phyloP scores from a whole-genome alignment of 2,888 invertebrate species.

The Conchocele bisecta region DNA sequence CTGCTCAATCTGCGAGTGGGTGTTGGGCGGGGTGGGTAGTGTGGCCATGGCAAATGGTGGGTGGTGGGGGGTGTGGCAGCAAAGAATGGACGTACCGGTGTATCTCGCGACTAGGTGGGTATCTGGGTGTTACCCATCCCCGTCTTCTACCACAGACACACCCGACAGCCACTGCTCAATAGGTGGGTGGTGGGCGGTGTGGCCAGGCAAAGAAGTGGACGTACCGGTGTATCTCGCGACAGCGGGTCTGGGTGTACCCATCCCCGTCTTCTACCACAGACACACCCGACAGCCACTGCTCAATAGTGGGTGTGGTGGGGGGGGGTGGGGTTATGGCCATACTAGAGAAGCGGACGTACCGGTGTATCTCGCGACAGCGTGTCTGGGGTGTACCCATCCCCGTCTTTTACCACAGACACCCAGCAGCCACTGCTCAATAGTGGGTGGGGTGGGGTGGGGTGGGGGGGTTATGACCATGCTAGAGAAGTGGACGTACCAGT shows the following conservation, averaged over 20 bases:
- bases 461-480: slow-evolving; percentile 86
- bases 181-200: too few relatives aligned
- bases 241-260: slow-evolving; percentile 98
- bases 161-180: slow-evolving; percentile 73
- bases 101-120: slow-evolving; percentile 96
- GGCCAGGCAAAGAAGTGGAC: too few relatives aligned
- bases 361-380: slow-evolving; percentile 99
- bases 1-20: slow-evolving; percentile 83
- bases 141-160: slow-evolving; percentile 87
- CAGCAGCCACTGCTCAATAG: too few relatives aligned
- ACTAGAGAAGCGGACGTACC: slow-evolving; percentile 92
- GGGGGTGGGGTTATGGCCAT: slow-evolving; percentile 85
- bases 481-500: slow-evolving; percentile 95
- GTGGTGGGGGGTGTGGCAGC: too few relatives aligned
- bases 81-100: slow-evolving; percentile 97
- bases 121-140: slow-evolving; percentile 99
- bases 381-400: slow-evolving; percentile 99
- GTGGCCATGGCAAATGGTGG: too few relatives aligned
- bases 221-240: slow-evolving; percentile 99
- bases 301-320: too few relatives aligned
- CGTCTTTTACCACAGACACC: slow-evolving; percentile 90
- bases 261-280: slow-evolving; percentile 92
- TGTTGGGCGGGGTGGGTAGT: too few relatives aligned
- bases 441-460: too few relatives aligned
- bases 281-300: slow-evolving; percentile 72